Base-by-base conservation (phyloP, 2,888 invertebrate species). In the Prionchulus punctatus region DNA sequence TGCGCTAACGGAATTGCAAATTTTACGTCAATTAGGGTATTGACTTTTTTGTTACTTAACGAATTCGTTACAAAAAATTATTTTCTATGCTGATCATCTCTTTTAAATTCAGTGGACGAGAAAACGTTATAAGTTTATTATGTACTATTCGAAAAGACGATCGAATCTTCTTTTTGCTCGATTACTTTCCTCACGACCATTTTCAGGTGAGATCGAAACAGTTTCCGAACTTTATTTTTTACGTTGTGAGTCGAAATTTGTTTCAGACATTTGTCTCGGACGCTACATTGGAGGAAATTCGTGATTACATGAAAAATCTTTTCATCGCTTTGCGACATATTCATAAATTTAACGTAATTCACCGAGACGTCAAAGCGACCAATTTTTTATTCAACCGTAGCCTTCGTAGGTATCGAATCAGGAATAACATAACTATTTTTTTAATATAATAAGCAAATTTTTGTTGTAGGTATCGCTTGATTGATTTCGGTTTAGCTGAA, bases 401-500 rank as follows among this genome's bases (percentile, higher is more conserved):
- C 30, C 42, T 30, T 25, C 47, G 55, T 43, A 51, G 57, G 60
- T 64, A 54, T 30, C 53, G 30, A 3, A 36, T 36, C 7, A 18
- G 36, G 12, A 36, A 18, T 7, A 18, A 18, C 36, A 36, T 7
- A 36, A 12, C 28, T 12, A 7, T 30, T 49, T 28, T 15, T 49
- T 28, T 28, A 3, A 15, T 28, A 30, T 18, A 30, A 26, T 21
- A 15, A 49, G 12, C 7, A 28, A 49, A 15, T 12, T 26, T 49
- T 45, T 45, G 43, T 61, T 62, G 28, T 60, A 75, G 75, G 58
- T 76, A 71, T 73, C 76, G 85, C 54, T 73, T 89, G 60, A 86
- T 90, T 18, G 89, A 90, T 73, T 90, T 90, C 77, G 90, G 90
- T 0, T 76, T 90, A 49, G 60, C 86, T 89, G 26, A 86, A 89